A percentile compares a stretch with the other conserved stretches of the same genome.
phyloP scores from a whole-genome alignment of 2,113 vertebrate species.

The Semicossyphus pulcher region DNA sequence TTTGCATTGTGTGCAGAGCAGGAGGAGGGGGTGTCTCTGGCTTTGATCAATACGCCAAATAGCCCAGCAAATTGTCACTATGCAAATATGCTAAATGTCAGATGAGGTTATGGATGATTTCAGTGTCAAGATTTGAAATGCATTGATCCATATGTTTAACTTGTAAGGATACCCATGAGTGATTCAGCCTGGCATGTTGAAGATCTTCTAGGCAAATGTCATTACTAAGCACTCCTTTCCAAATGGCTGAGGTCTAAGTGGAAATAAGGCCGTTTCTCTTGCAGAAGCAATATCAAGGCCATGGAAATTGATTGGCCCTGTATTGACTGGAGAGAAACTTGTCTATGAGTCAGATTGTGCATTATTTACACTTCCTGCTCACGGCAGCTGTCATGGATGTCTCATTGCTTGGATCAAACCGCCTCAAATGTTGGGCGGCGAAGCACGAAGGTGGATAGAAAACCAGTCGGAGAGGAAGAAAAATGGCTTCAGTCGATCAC shows the following conservation, averaged over 20 bases:
- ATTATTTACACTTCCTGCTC: conserved; percentile 78
- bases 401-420: conserved; percentile 64
- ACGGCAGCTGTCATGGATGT: conserved; percentile 69
- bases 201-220: conserved; percentile 41
- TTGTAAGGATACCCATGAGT: conserved; percentile 46
- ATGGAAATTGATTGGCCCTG: conserved; percentile 55
- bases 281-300: conserved; percentile 35
- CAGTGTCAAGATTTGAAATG: conserved; percentile 66
- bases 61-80: conserved; percentile 63
- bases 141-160: conserved; percentile 76
- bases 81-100: conserved; percentile 72
- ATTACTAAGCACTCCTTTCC: conserved; percentile 53
- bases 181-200: conserved; percentile 39
- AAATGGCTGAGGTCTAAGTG: conserved; percentile 37
- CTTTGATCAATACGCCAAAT: conserved; percentile 64
- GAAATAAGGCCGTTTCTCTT: conserved; percentile 47
- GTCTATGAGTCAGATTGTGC: conserved; percentile 58
- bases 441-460: conserved; percentile 55
- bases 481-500: conserved; percentile 21
- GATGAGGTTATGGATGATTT: conserved; percentile 61
- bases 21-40: conserved; percentile 35
- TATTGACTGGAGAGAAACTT: conserved; percentile 61
- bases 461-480: conserved; percentile 28
- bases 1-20: conserved; percentile 12
- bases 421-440: conserved; percentile 56